Percentiles rank a stretch among this genome's conserved stretches.
Evolutionary conservation across 2,113 vertebrate species (phyloP).

Genomic region (Chionomys nivalis): DNA sequence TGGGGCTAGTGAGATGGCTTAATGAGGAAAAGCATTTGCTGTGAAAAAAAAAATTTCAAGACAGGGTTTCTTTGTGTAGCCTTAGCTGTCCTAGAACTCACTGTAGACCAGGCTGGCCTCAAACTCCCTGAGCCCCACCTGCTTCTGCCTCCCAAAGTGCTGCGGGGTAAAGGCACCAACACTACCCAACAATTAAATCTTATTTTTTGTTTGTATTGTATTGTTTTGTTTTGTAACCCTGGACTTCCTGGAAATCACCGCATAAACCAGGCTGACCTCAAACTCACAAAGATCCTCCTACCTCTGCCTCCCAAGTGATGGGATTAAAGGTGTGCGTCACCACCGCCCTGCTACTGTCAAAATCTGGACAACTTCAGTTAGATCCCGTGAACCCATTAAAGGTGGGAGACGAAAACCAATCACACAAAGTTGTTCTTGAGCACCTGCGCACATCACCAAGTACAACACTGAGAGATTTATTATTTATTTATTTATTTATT

Average conservation of each 20-base stretch:
- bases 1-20: neutral
- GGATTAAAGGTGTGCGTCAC: neutral
- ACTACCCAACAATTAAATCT: neutral
- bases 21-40: neutral
- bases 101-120: neutral
- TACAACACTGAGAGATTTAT: neutral
- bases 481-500: too few species aligned
- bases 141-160: too few species aligned
- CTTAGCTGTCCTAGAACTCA: too few species aligned
- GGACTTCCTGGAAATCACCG: neutral
- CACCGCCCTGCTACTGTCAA: neutral
- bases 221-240: neutral
- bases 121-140: neutral
- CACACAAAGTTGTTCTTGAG: neutral
- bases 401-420: too few species aligned
- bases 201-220: too few species aligned
- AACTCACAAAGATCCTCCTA: neutral
- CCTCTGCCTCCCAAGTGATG: neutral
- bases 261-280: neutral
- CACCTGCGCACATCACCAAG: neutral
- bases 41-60: neutral
- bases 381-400: neutral
- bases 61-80: too few species aligned
- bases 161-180: too few species aligned
- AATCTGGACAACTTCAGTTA: neutral